Evolutionary conservation across 2,113 vertebrate genomes (phyloP), one percentile per base, ranked within the genome.

Genomic region (Trichomycterus rosablanca): DNA sequence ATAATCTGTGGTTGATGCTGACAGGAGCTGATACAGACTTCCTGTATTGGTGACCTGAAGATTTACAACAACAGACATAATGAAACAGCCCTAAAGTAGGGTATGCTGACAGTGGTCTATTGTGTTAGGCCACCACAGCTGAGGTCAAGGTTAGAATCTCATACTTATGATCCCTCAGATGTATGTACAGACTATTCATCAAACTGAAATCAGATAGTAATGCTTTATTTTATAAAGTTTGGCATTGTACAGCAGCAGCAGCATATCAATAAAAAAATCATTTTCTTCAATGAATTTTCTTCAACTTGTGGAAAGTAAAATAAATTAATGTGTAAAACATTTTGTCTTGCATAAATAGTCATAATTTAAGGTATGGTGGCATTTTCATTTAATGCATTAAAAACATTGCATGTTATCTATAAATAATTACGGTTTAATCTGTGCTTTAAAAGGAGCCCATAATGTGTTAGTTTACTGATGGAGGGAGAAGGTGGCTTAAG

Each of bases 241-340:
- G 51, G 44, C 26, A 35, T 46, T 61, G 26, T 43, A 66, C 54
- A 66, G 32, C 55, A 60, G 62, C 56, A 66, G 57, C 68, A 57
- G 66, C 45, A 56, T 48, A 59, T 34, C 51, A 69, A 35, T 59
- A 44, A 44, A 68, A 48, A 58, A 22, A 32, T 45, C 11, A 54
- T 35, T 18, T 45, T 12, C 7, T 42, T 16, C 23, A 22, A 53
- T 20, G 20, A 67, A 35, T 52, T 24, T 1, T 24, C 9, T 60
- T 35, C 44, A 49, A 39, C 19, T 40, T 12, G 10, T 40, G 11
- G 4, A 51, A 43, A 51, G 23, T 12, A 22, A 40, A 65, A 65
- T 49, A 65, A 65, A 57, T 64, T 56, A 64, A 64, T 11, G 34
- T 39, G 20, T 18, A 11, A 12, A 30, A 30, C 26, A 4, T 30